Evolutionary conservation across 2,888 invertebrate genomes (phyloP), one percentile per base, ranked within the genome.

Genomic region (Drosophila bunnanda): DNA sequence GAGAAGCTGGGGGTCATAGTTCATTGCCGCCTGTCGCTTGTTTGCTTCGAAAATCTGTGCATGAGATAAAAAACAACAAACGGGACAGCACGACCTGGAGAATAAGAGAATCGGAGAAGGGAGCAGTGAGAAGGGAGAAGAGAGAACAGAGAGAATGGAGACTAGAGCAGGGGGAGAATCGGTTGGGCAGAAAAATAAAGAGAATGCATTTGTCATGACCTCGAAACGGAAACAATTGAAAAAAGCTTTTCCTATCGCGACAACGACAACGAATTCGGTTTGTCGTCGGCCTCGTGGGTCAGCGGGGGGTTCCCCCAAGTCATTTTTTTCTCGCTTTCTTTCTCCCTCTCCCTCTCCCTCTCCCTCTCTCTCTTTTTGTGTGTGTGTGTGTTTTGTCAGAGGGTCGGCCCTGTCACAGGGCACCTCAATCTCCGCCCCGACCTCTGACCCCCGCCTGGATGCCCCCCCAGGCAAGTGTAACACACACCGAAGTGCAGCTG

Each of bases 181-280:
- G 52, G 60, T 32, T 70, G 64, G 72, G 72, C 72, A 78, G 82
- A 64, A 74, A 77, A 78, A 79, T 74, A 76, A 80, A 86, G 79
- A 75, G 88, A 84, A 84, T 89, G 88, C 89, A 85, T 89, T 89
- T 84, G 85, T 89, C 89, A 84, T 85, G 89, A 85, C 85, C 85
- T 79, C 85, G 88, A 85, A 89, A 85, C 79, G 85, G 85, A 85
- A 85, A 85, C 85, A 85, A 85, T 85, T 89, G 85, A 85, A 85
- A 84, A 88, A 86, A 88, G 83, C 88, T 84, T 80, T 86, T 88
- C 78, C 88, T 88, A 83, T 86, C 81, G 88, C 77, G 78, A 54
- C 78, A 50, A 50, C 54, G 71, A 62, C 71, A 57, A 74, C 69
- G 75, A 74, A 75, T 68, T 75, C 75, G 69, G 74, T 74, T 75